These are phyloP conservation scores for Protaetia brevitarsis DNA, from an alignment of 1,140 invertebrate species.

Conservation along the genomic window DNA sequence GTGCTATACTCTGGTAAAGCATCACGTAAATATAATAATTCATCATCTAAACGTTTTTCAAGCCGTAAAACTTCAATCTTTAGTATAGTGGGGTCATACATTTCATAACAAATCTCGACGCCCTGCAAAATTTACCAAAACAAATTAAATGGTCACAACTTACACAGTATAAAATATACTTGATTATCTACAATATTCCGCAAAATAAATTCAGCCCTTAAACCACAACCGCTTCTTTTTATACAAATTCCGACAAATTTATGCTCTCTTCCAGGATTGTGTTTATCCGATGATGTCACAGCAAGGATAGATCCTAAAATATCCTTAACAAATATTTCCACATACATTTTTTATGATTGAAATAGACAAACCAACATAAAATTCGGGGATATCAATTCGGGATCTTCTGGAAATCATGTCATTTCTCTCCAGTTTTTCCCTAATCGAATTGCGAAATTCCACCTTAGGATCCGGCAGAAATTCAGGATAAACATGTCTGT, in stretches of 20 bases:
- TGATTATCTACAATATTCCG: constrained; percentile 91
- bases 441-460: constrained; percentile 71
- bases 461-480: constrained; percentile 87
- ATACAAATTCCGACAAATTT: constrained; percentile 98
- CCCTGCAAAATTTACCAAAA: constrained; percentile 39
- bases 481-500: constrained; percentile 85
- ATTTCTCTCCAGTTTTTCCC: constrained; percentile 84
- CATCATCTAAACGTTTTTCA: constrained; percentile 91
- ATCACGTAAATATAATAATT: constrained; percentile 89
- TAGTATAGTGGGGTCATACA: constrained; percentile 92
- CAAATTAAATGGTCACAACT: background rate
- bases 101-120: constrained; percentile 75
- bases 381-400: constrained; percentile 89
- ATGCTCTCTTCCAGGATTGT: constrained; percentile 80
- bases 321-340: constrained; percentile 17
- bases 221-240: constrained; percentile 71
- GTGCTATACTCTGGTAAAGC: constrained; percentile 91
- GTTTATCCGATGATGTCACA: constrained; percentile 85
- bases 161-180: constrained; percentile 48
- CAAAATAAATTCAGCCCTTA: constrained; percentile 80
- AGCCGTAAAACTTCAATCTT: constrained; percentile 86
- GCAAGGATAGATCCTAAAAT: constrained; percentile 81
- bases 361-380: constrained; percentile 83
- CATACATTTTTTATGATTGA: background rate
- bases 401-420: constrained; percentile 89